Evolutionary conservation across 1,140 invertebrate species (phyloP).

Genomic region (Aphidius ervi): DNA sequence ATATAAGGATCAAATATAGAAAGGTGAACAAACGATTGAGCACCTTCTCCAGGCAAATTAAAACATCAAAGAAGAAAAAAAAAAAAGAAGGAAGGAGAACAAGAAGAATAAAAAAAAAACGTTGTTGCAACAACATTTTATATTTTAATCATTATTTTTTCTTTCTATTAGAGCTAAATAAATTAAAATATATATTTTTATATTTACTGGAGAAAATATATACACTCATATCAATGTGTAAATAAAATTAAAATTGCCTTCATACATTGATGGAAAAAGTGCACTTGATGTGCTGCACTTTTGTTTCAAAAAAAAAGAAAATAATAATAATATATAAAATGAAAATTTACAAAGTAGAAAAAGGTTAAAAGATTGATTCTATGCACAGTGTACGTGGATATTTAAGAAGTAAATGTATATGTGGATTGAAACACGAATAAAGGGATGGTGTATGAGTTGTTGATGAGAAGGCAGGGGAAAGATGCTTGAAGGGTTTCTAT

Average conservation of each 20-base stretch:
- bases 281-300: no score
- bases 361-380: background rate
- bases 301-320: no score
- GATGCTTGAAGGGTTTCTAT: constrained; percentile 48
- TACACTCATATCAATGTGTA: no score
- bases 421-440: constrained; percentile 1
- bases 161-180: no score
- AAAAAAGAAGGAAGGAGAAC: background rate
- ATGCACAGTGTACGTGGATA: background rate
- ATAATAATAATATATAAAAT: no score
- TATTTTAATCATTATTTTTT: background rate
- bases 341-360: constrained; percentile 2
- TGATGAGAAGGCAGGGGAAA: background rate
- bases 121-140: no score
- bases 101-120: background rate
- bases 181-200: no score
- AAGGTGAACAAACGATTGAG: constrained; percentile 24
- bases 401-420: background rate
- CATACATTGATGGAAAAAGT: no score
- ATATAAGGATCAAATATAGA: background rate
- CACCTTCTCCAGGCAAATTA: constrained; percentile 14
- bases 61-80: constrained; percentile 11
- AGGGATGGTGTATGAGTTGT: constrained; percentile 15
- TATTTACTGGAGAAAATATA: no score
- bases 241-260: no score